These are phyloP conservation scores for Leucoma salicis DNA, from an alignment of 2,888 invertebrate genomes.

Conservation along the genomic window DNA sequence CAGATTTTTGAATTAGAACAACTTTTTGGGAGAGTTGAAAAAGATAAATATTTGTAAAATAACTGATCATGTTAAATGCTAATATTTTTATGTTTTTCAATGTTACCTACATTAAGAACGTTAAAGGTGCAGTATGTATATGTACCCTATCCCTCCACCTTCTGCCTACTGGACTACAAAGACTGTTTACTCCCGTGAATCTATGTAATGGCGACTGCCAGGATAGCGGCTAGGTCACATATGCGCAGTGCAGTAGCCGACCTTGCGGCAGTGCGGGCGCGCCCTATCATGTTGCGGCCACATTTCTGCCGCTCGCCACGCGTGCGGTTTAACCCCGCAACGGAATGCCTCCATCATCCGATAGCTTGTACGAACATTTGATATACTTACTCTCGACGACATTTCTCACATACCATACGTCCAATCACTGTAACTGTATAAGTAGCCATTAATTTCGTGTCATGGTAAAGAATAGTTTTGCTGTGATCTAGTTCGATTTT, in stretches of 20 bases:
- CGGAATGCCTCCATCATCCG: constrained; percentile 73
- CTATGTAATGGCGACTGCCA: constrained; percentile 15
- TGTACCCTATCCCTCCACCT: no score
- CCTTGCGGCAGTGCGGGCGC: constrained; percentile 60
- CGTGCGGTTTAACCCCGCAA: constrained; percentile 70
- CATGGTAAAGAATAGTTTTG: constrained; percentile 25
- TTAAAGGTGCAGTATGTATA: no score
- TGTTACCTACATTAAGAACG: no score
- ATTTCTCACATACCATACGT: constrained; percentile 59
- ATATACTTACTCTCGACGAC: constrained; percentile 67
- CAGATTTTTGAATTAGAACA: no score
- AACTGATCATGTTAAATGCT: no score
- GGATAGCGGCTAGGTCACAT: constrained; percentile 50
- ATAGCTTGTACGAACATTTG: constrained; percentile 67
- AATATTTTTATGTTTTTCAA: no score
- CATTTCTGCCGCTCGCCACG: constrained; percentile 72
- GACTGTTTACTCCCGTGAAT: no score
- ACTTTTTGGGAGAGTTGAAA: no score
- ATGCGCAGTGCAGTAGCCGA: constrained; percentile 77
- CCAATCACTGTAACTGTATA: constrained; percentile 56
- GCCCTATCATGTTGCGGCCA: constrained; percentile 65
- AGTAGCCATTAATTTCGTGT: constrained; percentile 40
- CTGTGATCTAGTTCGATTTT: constrained; percentile 25
- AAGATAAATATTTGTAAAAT: no score
- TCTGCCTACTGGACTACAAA: no score